A percentile compares a stretch with the other conserved stretches of the same genome.
Evolutionary conservation across 2,113 vertebrate genomes (phyloP).

Genomic region (Paracanthobrama guichenoti): DNA sequence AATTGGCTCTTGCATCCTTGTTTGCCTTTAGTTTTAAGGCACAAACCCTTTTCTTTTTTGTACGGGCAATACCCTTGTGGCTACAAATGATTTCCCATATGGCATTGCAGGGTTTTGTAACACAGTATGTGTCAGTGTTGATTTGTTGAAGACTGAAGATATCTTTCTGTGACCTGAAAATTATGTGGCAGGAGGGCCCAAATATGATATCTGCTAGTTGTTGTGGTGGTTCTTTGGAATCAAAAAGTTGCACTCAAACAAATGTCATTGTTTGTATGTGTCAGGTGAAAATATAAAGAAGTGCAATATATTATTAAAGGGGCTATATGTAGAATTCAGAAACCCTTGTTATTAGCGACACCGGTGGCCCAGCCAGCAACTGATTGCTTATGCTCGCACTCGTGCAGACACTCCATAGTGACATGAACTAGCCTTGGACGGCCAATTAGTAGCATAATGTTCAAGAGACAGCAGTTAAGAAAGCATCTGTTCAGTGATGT

Average conservation of each 20-base stretch:
- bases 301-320: not conserved
- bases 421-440: too few relatives aligned
- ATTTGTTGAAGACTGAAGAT: conserved; percentile 13
- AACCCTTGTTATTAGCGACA: too few relatives aligned
- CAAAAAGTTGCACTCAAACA: not conserved
- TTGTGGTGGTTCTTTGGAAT: not conserved
- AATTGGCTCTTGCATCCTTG: not conserved
- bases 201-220: not conserved
- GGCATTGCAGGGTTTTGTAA: not conserved
- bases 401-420: too few relatives aligned
- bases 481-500: too few relatives aligned
- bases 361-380: too few relatives aligned
- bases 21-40: conserved; percentile 1
- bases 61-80: not conserved
- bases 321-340: too few relatives aligned
- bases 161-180: conserved; percentile 8
- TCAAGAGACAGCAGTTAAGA: too few relatives aligned
- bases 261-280: not conserved
- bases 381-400: too few relatives aligned
- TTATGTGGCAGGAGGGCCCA: not conserved
- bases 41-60: conserved; percentile 12
- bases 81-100: conserved; percentile 24
- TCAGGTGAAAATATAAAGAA: not conserved
- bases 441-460: too few relatives aligned
- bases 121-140: not conserved